Percentiles rank a stretch among this genome's conserved stretches.
Conservation (phyloP, 2,888 invertebrate species). For the Dicranocentrus wangi region DNA sequence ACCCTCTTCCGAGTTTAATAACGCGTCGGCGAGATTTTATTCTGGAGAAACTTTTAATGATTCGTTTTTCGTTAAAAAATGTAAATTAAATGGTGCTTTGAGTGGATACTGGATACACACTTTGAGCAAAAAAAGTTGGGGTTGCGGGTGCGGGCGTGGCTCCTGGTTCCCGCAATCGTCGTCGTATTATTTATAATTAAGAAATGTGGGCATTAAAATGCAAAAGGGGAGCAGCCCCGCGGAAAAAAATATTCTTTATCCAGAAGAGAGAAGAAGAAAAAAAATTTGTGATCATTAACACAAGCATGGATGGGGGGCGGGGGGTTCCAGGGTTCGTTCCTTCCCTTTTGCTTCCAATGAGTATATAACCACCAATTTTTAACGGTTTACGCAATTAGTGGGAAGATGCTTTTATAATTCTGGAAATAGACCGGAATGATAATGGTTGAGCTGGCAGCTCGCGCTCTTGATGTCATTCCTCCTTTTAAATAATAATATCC, state of each 20-base stretch:
- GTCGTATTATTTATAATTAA: slow-evolving; percentile 21
- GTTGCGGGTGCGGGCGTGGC: no score
- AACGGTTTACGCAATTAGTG: slow-evolving; percentile 16
- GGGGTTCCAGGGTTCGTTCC: not conserved
- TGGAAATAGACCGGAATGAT: slow-evolving; percentile 10
- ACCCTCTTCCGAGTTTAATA: not conserved
- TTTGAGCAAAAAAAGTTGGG: no score
- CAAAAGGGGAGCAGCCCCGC: not conserved
- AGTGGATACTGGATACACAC: no score
- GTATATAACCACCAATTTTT: slow-evolving; percentile 14
- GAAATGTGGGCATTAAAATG: slow-evolving; percentile 40
- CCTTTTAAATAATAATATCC: no score
- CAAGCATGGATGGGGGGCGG: not conserved
- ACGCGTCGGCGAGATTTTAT: no score
- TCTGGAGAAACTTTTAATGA: no score
- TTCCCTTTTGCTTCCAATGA: slow-evolving; percentile 3
- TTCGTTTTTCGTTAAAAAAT: no score
- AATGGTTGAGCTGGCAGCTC: not conserved
- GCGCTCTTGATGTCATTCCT: no score
- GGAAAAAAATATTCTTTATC: slow-evolving; percentile 11
- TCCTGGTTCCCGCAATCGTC: no score
- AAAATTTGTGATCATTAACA: slow-evolving; percentile 16
- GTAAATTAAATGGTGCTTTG: slow-evolving; percentile 5
- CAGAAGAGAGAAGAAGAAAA: not conserved
- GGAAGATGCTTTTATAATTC: not conserved